Percentiles rank a stretch among this genome's conserved stretches.
phyloP scores from a whole-genome alignment of 2,113 vertebrate species.

The Rana temporaria region DNA sequence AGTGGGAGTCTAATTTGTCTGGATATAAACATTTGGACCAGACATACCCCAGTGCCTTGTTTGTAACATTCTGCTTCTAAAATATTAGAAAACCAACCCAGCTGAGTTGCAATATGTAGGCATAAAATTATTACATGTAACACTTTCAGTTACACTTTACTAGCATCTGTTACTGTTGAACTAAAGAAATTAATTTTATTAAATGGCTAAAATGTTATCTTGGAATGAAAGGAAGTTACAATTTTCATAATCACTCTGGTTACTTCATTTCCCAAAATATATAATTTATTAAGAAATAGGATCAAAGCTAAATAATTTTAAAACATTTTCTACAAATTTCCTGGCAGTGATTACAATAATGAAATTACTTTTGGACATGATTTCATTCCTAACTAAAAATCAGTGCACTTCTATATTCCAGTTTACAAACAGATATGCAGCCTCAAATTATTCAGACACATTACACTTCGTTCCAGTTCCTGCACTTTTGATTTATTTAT shows the following conservation, averaged over 20 bases:
- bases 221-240: slow-evolving; percentile 21
- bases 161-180: slow-evolving; percentile 12
- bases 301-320: slow-evolving; percentile 27
- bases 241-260: slow-evolving; percentile 23
- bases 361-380: slow-evolving; percentile 4
- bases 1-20: neutral
- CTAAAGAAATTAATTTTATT: neutral
- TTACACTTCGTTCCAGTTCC: too few relatives aligned
- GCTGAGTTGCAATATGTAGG: neutral
- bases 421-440: neutral
- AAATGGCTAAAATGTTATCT: slow-evolving; percentile 33
- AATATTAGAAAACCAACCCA: neutral
- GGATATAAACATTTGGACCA: neutral
- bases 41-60: neutral
- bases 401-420: neutral
- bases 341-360: slow-evolving; percentile 13
- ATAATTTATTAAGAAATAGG: slow-evolving; percentile 23
- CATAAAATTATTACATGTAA: neutral
- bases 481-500: too few relatives aligned
- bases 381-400: neutral
- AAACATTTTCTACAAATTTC: neutral
- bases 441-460: too few relatives aligned
- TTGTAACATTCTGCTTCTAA: neutral
- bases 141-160: slow-evolving; percentile 6
- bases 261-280: slow-evolving; percentile 33